Conservation (phyloP, 2,888 invertebrate species). For the Microplitis deprimator region DNA sequence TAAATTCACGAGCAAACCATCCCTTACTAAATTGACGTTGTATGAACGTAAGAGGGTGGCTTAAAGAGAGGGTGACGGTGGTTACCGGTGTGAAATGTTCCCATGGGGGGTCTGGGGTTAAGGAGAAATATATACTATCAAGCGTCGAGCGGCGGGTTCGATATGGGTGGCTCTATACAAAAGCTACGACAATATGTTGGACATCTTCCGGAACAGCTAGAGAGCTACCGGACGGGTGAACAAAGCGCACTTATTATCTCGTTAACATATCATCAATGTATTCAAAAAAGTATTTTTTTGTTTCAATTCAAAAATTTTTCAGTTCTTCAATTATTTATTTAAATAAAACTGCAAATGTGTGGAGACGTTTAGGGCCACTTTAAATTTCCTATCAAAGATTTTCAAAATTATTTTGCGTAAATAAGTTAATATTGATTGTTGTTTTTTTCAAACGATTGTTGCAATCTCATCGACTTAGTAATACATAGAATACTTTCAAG, state of each 20-base stretch:
- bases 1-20: constrained; percentile 69
- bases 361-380: no score
- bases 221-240: constrained; percentile 45
- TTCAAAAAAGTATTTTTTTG: neutral
- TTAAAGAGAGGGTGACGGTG: constrained; percentile 54
- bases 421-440: no score
- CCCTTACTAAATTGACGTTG: constrained; percentile 70
- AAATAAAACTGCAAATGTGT: no score
- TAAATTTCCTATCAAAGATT: no score
- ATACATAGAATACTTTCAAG: neutral
- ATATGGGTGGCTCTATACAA: constrained; percentile 48
- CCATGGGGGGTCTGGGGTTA: constrained; percentile 66
- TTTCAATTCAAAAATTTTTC: neutral
- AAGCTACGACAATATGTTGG: constrained; percentile 60
- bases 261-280: constrained; percentile 39
- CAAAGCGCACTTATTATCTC: constrained; percentile 50
- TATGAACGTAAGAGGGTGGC: constrained; percentile 57
- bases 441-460: no score
- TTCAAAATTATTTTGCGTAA: no score
- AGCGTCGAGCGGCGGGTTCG: neutral
- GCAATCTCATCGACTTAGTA: neutral
- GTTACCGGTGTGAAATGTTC: constrained; percentile 72
- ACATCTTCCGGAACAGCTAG: constrained; percentile 57
- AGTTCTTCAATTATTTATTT: no score
- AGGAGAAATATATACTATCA: constrained; percentile 16